Base-by-base conservation (phyloP, 2,888 invertebrate genomes). In the Molorchus minor region DNA sequence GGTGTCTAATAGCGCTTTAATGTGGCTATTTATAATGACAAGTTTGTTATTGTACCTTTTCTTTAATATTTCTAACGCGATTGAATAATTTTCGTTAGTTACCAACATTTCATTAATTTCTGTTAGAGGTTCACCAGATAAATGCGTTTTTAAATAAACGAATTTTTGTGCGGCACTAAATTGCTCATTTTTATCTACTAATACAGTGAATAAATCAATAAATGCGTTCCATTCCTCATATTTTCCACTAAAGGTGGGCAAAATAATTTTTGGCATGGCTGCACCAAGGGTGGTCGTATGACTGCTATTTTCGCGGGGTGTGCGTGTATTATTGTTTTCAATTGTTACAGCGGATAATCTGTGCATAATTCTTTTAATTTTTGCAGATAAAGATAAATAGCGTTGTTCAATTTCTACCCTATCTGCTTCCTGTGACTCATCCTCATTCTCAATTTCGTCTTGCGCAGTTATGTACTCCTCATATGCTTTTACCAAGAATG, bases 221-320 rank as follows among this genome's bases (percentile, higher is more conserved):
- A 54, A 54, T 36, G 54, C 40, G 20, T 40, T 30, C 51, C 40
- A 51, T 25, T 38, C 38, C 5, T 40, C 40, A 38, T 51, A 51
- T 15, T 29, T 38, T 38, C 41, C 52, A 16, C 40, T 41, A 40
- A 25, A 52, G 20, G 10, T 41, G 12, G 40, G 52, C 21, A 40
- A n/a, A 52, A 38, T 47, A 10, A 51, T 35, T 2, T 8, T 35
- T 15, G 47, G 47, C 17, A 41, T n/a, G n/a, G n/a, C n/a, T n/a
- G n/a, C n/a, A n/a, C n/a, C n/a, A n/a, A n/a, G n/a, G n/a, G n/a
- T n/a, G n/a, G n/a, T n/a, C n/a, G n/a, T n/a, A n/a, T n/a, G n/a
- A n/a, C n/a, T n/a, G n/a, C n/a, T n/a, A n/a, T n/a, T n/a, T n/a
- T n/a, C n/a, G n/a, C n/a, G n/a, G n/a, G n/a, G n/a, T n/a, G n/a